Conservation (phyloP, 2,113 vertebrate genomes). For the Lates calcarifer region DNA sequence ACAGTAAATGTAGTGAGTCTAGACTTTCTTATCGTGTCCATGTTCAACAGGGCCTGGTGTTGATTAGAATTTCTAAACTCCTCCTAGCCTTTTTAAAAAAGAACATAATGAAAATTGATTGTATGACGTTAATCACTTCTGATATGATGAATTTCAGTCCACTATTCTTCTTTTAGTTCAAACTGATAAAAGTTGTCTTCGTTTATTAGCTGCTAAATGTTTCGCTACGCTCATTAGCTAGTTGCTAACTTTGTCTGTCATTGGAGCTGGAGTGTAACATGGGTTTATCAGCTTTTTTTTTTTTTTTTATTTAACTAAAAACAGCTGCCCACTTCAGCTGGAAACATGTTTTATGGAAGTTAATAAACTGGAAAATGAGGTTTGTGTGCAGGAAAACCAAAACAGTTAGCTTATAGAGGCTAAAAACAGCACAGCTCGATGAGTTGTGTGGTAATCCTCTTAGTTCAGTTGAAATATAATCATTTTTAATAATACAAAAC, state of each 20-base stretch:
- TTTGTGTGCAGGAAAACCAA: background rate
- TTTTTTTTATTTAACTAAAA: background rate
- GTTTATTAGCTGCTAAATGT: background rate
- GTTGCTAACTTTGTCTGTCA: background rate
- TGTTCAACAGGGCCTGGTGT: background rate
- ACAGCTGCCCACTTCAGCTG: too few relatives aligned
- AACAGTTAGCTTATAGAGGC: background rate
- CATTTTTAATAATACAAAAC: constrained; percentile 9
- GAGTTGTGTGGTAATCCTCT: too few relatives aligned
- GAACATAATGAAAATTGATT: background rate
- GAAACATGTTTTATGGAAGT: too few relatives aligned
- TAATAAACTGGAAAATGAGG: background rate
- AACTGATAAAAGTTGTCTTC: background rate
- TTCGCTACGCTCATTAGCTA: background rate
- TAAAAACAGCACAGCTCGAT: too few relatives aligned
- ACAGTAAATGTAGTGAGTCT: background rate
- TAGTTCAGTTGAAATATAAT: background rate
- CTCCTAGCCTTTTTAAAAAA: background rate
- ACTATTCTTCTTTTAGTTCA: background rate
- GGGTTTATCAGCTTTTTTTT: background rate
- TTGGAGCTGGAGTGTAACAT: background rate
- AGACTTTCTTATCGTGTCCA: background rate
- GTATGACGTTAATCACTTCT: background rate
- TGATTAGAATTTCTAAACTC: background rate
- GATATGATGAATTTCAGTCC: background rate